These are phyloP conservation scores for Apostichopus parvimensis DNA, from an alignment of 35 echinoderm and acorn worm genomes.

Conservation along the genomic window DNA sequence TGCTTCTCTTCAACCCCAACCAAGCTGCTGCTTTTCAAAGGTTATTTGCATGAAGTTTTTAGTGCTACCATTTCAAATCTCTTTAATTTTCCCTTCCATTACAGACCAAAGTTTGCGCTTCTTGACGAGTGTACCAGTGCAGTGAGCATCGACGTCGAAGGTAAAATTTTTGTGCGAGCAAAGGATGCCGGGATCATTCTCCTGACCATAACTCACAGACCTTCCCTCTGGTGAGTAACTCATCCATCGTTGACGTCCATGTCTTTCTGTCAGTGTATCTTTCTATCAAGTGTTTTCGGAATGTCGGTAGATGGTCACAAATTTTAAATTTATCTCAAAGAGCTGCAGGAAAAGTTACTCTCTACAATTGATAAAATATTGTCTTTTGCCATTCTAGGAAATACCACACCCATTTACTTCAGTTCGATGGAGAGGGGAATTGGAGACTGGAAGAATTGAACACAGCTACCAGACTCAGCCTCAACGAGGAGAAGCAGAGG, in stretches of 20 bases:
- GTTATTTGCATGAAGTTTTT: too few species aligned
- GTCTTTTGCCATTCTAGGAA: constrained; percentile 63
- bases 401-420: constrained; percentile 96
- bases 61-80: too few species aligned
- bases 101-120: constrained; percentile 95
- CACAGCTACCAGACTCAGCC: constrained; percentile 65
- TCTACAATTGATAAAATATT: too few species aligned
- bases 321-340: too few species aligned
- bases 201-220: constrained; percentile 94
- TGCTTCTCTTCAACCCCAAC: too few species aligned
- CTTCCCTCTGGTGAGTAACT: constrained; percentile 88
- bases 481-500: constrained; percentile 96
- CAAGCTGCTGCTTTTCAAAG: too few species aligned
- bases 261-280: neutral
- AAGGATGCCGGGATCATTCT: constrained; percentile 97
- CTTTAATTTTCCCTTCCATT: neutral
- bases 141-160: constrained; percentile 96
- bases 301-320: too few species aligned
- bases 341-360: too few species aligned
- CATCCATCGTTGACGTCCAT: neutral
- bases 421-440: constrained; percentile 97
- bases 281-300: neutral
- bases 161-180: constrained; percentile 93
- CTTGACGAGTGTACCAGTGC: constrained; percentile 98
- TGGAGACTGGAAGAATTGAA: constrained; percentile 86